Conservation (phyloP, 2,888 invertebrate genomes). For the Lycia hirtaria region DNA sequence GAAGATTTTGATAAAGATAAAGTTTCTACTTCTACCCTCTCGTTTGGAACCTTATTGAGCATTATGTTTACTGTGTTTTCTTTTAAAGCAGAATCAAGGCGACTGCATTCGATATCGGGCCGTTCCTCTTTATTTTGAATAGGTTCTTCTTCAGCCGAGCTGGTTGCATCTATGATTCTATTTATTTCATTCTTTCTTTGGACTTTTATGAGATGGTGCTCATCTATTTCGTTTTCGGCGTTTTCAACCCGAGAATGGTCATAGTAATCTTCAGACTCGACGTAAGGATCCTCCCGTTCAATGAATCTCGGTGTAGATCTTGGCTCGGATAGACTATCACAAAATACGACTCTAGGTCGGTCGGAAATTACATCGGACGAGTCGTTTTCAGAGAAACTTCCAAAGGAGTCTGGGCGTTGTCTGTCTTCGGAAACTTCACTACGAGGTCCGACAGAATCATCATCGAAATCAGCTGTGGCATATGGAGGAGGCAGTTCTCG, state of each 20-base stretch:
- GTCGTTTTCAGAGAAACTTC: conserved; percentile 81
- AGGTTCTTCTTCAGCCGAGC: conserved; percentile 58
- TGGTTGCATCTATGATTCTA: conserved; percentile 66
- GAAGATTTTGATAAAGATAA: conserved; percentile 69
- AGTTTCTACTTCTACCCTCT: conserved; percentile 56
- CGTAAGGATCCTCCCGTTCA: conserved; percentile 78
- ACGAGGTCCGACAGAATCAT: conserved; percentile 77
- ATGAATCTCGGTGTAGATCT: conserved; percentile 77
- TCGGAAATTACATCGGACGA: conserved; percentile 76
- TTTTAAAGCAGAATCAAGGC: conserved; percentile 71
- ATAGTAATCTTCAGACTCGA: conserved; percentile 75
- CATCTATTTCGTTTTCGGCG: conserved; percentile 76
- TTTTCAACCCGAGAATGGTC: conserved; percentile 71
- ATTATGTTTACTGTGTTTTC: conserved; percentile 77
- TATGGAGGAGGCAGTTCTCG: conserved; percentile 84
- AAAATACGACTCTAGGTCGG: conserved; percentile 64
- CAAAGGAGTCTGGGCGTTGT: conserved; percentile 77
- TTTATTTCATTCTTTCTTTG: conserved; percentile 81
- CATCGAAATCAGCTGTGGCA: conserved; percentile 78
- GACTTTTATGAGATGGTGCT: conserved; percentile 73
- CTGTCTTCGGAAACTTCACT: conserved; percentile 80
- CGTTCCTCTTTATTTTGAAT: conserved; percentile 61
- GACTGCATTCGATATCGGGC: conserved; percentile 70
- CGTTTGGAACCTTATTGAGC: conserved; percentile 62
- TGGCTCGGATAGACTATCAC: conserved; percentile 78